A percentile compares a stretch with the other conserved stretches of the same genome.
phyloP scores from a whole-genome alignment of 2,888 invertebrate species.

The Chrysolina haemoptera region DNA sequence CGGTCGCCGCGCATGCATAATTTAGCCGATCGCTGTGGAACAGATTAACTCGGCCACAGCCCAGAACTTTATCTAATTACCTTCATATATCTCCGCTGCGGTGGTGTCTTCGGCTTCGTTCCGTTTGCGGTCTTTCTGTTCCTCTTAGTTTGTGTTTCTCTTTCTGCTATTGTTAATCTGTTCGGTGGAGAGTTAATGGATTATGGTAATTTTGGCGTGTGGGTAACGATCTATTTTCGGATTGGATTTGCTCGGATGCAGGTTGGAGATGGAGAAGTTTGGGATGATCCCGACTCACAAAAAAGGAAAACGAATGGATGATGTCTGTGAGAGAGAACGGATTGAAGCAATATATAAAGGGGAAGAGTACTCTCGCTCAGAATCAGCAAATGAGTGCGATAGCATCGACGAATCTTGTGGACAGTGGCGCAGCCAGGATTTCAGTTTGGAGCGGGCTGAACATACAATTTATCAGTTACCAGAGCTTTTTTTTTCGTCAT shows the following conservation, averaged over 20 bases:
- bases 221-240: conserved; percentile 15
- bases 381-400: no score
- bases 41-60: conserved; percentile 68
- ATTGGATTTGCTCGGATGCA: background rate
- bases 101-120: conserved; percentile 57
- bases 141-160: conserved; percentile 46
- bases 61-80: conserved; percentile 68
- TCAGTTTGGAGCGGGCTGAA: no score
- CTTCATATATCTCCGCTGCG: conserved; percentile 66
- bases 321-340: no score
- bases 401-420: no score
- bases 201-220: conserved; percentile 41
- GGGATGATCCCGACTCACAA: no score
- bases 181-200: conserved; percentile 44
- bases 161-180: conserved; percentile 35
- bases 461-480: no score
- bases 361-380: no score
- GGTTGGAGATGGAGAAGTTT: conserved; percentile 3
- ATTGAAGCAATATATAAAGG: no score
- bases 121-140: conserved; percentile 57
- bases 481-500: no score
- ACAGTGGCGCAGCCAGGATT: no score
- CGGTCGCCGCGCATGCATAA: conserved; percentile 58
- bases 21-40: conserved; percentile 59
- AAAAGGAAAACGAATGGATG: no score